These are phyloP conservation scores for Odontophorus gujanensis DNA, from an alignment of 2,113 vertebrate species.

Conservation along the genomic window DNA sequence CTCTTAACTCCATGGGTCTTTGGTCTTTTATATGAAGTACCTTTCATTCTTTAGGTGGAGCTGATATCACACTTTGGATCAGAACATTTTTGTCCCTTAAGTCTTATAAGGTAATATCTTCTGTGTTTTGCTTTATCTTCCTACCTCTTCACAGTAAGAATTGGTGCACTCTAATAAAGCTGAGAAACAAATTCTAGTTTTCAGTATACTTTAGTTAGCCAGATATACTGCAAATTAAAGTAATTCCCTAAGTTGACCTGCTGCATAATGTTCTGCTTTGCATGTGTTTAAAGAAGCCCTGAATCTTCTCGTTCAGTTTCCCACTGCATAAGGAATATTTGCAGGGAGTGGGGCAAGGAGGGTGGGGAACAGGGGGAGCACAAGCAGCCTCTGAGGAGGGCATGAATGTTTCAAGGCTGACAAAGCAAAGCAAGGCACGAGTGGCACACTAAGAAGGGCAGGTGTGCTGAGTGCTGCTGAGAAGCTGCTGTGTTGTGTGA, in stretches of 20 bases:
- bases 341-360: too few species aligned
- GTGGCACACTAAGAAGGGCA: not conserved
- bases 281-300: not conserved
- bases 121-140: not conserved
- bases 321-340: not conserved
- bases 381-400: not conserved
- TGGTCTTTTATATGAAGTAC: conserved; percentile 27
- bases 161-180: not conserved
- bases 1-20: not conserved
- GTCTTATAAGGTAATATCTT: conserved; percentile 91
- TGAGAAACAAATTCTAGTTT: not conserved
- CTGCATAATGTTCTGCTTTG: not conserved
- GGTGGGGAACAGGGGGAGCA: not conserved
- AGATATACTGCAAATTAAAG: not conserved
- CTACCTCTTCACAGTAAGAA: not conserved
- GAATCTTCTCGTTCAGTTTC: not conserved
- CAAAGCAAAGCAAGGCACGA: not conserved
- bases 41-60: conserved; percentile 86
- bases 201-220: not conserved
- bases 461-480: not conserved
- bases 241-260: not conserved
- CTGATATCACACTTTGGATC: conserved; percentile 97
- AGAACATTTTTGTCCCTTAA: conserved; percentile 98
- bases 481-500: not conserved
- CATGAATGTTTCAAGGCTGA: not conserved